These are phyloP conservation scores for Plutomurus gul DNA, from an alignment of 1,140 invertebrate genomes.

Conservation along the genomic window DNA sequence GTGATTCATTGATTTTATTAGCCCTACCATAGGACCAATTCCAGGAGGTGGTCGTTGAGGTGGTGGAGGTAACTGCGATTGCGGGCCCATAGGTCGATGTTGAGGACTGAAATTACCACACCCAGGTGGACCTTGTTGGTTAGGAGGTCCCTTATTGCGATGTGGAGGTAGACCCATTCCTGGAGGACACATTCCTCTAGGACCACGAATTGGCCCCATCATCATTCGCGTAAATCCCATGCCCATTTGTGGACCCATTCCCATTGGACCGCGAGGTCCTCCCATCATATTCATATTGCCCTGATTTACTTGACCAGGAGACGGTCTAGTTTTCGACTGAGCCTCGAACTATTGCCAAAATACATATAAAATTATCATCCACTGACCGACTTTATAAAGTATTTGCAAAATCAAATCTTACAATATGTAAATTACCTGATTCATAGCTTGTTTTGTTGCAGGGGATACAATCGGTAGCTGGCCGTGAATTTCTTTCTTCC, in stretches of 20 bases:
- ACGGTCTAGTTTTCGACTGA: slow-evolving; percentile 83
- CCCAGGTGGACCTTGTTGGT: slow-evolving; percentile 50
- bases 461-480: slow-evolving; percentile 92
- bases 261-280: slow-evolving; percentile 40
- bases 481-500: slow-evolving; percentile 93
- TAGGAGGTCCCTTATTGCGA: slow-evolving; percentile 61
- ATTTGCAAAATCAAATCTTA: too few species aligned
- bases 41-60: slow-evolving; percentile 65
- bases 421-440: slow-evolving; percentile 60
- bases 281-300: slow-evolving; percentile 48
- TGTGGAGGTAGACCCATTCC: slow-evolving; percentile 65
- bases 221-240: slow-evolving; percentile 41
- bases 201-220: slow-evolving; percentile 41
- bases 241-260: slow-evolving; percentile 50
- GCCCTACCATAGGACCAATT: slow-evolving; percentile 3
- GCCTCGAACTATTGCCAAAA: slow-evolving; percentile 90
- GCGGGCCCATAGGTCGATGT: slow-evolving; percentile 45
- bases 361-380: too few species aligned
- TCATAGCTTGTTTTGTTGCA: slow-evolving; percentile 88
- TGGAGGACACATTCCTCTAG: slow-evolving; percentile 66
- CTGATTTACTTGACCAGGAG: slow-evolving; percentile 59
- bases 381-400: too few species aligned
- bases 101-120: slow-evolving; percentile 27
- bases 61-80: slow-evolving; percentile 59
- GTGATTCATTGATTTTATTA: too few species aligned